These are phyloP conservation scores for Progne subis DNA, from an alignment of 2,113 vertebrate genomes.

Conservation along the genomic window DNA sequence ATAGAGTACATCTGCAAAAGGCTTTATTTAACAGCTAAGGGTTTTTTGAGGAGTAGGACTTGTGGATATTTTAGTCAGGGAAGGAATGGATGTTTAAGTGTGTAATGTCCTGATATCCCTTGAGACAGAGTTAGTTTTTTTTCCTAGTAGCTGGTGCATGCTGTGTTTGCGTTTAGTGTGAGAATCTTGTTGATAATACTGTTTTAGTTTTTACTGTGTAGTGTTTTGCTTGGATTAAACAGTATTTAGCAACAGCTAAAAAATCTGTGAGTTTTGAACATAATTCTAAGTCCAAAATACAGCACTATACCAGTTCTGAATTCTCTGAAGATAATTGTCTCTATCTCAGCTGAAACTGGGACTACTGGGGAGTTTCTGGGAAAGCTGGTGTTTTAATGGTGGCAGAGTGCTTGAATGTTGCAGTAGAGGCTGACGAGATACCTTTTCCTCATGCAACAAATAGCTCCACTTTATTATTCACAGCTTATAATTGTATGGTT, in stretches of 20 bases:
- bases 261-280: background rate
- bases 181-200: background rate
- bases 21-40: background rate
- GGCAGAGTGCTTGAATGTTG: background rate
- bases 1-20: background rate
- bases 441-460: background rate
- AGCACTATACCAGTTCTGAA: background rate
- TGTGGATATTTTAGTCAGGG: background rate
- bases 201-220: background rate
- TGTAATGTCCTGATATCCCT: background rate
- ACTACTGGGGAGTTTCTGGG: background rate
- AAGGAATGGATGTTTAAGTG: background rate
- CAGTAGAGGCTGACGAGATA: background rate
- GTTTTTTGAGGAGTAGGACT: background rate
- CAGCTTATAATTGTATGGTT: background rate
- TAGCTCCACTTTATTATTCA: background rate
- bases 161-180: background rate
- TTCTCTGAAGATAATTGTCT: background rate
- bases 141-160: background rate
- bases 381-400: background rate
- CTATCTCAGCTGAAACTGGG: background rate
- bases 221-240: background rate
- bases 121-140: background rate
- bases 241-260: background rate
- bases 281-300: background rate